Evolutionary conservation across 2,797 vertebrate species (phyloP).

Genomic region (Melanotaenia boesemani): DNA sequence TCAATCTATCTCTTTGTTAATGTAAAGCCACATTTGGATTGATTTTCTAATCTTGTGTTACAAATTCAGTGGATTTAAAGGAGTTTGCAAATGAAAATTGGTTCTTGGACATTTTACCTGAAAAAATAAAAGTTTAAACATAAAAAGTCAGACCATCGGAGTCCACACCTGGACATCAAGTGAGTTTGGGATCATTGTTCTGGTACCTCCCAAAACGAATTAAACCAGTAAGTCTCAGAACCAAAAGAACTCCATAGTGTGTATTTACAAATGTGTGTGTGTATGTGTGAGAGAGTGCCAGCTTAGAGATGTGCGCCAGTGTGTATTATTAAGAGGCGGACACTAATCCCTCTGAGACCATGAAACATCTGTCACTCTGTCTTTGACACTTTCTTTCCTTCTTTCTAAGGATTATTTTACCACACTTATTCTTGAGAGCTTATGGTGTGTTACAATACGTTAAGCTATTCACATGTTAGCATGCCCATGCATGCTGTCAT

Average conservation of each 20-base stretch:
- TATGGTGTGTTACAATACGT: background rate
- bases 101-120: too few relatives aligned
- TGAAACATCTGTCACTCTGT: slow-evolving; percentile 52
- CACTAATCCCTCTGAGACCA: slow-evolving; percentile 55
- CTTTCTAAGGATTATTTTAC: slow-evolving; percentile 38
- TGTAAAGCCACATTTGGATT: background rate
- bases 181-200: background rate
- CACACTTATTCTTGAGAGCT: slow-evolving; percentile 16
- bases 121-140: too few relatives aligned
- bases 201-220: background rate
- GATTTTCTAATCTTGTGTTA: background rate
- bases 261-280: background rate
- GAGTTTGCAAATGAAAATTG: too few relatives aligned
- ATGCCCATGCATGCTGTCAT: slow-evolving; percentile 1
- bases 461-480: background rate
- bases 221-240: background rate
- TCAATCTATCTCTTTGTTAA: background rate
- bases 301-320: slow-evolving; percentile 29
- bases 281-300: slow-evolving; percentile 5
- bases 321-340: slow-evolving; percentile 46
- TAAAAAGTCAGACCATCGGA: background rate
- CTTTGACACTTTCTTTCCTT: slow-evolving; percentile 20
- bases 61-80: background rate
- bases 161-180: background rate
- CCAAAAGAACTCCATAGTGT: background rate